Conservation (phyloP, 2,888 invertebrate genomes). For the Danaus chrysippus region DNA sequence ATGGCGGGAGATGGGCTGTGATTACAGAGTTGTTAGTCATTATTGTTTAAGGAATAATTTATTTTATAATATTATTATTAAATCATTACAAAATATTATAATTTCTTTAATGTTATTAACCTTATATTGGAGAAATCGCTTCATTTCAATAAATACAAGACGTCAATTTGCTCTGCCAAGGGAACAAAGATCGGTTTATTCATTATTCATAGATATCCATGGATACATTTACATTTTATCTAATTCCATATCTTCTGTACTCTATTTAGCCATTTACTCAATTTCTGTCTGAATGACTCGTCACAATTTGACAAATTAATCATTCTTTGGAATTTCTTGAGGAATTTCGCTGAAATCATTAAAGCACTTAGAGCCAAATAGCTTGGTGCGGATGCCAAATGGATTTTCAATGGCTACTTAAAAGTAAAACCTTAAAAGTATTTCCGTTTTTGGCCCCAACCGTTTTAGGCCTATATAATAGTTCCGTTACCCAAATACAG, state of each 20-base stretch:
- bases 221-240: slow-evolving; percentile 26
- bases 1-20: slow-evolving; percentile 54
- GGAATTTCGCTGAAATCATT: slow-evolving; percentile 61
- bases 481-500: neutral
- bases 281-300: slow-evolving; percentile 39
- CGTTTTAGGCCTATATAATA: neutral
- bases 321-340: slow-evolving; percentile 40
- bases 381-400: slow-evolving; percentile 59
- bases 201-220: slow-evolving; percentile 24
- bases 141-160: slow-evolving; percentile 17
- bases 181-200: slow-evolving; percentile 18
- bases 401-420: slow-evolving; percentile 47
- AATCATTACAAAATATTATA: neutral
- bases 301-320: slow-evolving; percentile 49
- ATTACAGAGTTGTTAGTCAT: slow-evolving; percentile 7
- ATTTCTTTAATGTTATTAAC: slow-evolving; percentile 7
- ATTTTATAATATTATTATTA: neutral
- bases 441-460: neutral
- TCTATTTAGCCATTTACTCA: slow-evolving; percentile 18
- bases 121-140: slow-evolving; percentile 13
- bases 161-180: slow-evolving; percentile 15
- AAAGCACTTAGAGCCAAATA: slow-evolving; percentile 66
- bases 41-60: neutral
- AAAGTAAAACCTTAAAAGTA: slow-evolving; percentile 11
- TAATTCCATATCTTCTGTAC: slow-evolving; percentile 16